Base-by-base conservation (phyloP, 2,113 vertebrate species). In the Platycercus adscitus region DNA sequence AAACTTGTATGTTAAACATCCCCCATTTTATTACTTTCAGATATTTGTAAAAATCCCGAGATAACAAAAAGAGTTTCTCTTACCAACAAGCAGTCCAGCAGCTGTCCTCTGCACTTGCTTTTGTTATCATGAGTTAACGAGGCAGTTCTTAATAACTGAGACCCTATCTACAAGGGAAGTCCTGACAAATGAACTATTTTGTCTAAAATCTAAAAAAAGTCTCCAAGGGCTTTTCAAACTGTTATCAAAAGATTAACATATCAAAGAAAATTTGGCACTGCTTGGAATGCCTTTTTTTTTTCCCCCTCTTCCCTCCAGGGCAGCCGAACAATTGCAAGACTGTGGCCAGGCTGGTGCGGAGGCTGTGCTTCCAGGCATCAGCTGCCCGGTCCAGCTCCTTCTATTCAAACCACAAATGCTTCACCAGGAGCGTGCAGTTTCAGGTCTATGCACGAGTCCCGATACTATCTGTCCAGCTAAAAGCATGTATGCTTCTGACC, bases 391-490 rank as follows among this genome's bases (percentile, higher is more conserved):
- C 91, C 75, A 95, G 93, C 87, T 97, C 96, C 91, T 90, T 71
- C 88, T 96, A 94, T 95, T 94, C 95, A 96, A 97, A 79, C 89
- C 24, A 95, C 77, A 85, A 91, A 92, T 46, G 84, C 95, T 91
- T 93, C 66, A n/a, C 72, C 73, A 39, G 97, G 89, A 95, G 95
- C 83, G 85, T 60, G 87, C 70, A 82, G 61, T 49, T 84, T 88
- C 93, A 96, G 88, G 95, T 71, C 91, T 94, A 58, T 77, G 96
- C 96, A 97, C 88, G 64, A 95, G 94, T 82, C 93, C 97, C 93
- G 98, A 98, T 98, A 94, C 97, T 99, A 99, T 99, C 99, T 98
- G 86, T 78, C 83, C 37, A 72, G 93, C 92, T 95, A 95, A 97
- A 97, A 97, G 96, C 97, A 97, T 96, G 97, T 43, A 97, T 97